These are phyloP conservation scores for Anagrus nilaparvatae DNA, from an alignment of 1,140 invertebrate species.

Conservation along the genomic window DNA sequence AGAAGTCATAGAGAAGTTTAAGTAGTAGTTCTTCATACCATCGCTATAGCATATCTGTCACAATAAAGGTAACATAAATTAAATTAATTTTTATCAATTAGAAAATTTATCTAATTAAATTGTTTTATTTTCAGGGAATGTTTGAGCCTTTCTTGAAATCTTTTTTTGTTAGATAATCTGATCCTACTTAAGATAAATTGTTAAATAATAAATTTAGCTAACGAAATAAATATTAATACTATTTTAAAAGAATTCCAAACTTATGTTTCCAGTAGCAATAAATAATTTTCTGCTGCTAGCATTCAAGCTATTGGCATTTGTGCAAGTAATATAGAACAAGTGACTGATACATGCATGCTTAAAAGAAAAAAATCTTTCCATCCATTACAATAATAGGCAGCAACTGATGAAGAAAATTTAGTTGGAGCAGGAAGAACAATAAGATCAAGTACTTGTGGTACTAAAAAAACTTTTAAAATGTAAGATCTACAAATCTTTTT, in stretches of 20 bases:
- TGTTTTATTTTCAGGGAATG: constrained; percentile 65
- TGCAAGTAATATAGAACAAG: constrained; percentile 81
- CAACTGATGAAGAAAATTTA: no score
- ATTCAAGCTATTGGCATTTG: constrained; percentile 94
- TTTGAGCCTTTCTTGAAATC: constrained; percentile 98
- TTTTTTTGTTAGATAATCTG: constrained; percentile 93
- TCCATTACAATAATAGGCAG: no score
- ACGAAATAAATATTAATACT: constrained; percentile 85
- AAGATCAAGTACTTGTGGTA: no score
- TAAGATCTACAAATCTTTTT: no score
- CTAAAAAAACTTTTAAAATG: no score
- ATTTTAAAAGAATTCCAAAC: constrained; percentile 95
- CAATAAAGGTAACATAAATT: constrained; percentile 68
- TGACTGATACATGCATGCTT: constrained; percentile 95
- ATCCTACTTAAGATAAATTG: constrained; percentile 92
- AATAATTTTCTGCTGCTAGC: constrained; percentile 92
- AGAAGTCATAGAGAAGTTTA: constrained; percentile 92
- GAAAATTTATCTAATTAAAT: no score
- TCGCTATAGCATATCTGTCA: constrained; percentile 85
- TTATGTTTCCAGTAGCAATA: constrained; percentile 88
- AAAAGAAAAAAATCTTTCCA: no score
- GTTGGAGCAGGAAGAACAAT: no score
- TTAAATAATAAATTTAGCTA: constrained; percentile 96
- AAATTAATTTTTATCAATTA: no score
- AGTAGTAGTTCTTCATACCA: constrained; percentile 89